Base-by-base conservation (phyloP, 2,113 vertebrate genomes). In the Ardeotis arabs region DNA sequence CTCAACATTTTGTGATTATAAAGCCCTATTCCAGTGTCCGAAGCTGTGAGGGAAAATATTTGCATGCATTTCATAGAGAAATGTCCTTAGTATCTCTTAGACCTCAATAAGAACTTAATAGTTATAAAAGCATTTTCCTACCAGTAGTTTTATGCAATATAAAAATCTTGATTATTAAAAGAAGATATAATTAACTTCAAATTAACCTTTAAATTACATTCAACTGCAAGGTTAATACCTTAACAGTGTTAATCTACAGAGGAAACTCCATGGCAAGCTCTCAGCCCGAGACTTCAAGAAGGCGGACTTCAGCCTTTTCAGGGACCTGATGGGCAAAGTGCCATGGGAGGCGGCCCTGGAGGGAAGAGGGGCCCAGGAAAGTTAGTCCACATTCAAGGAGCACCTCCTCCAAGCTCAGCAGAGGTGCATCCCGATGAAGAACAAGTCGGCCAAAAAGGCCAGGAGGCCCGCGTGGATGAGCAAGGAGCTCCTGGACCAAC, bases 181-280 rank as follows among this genome's bases (percentile, higher is more conserved):
- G 33, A 86, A 93, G 53, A 78, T 90, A 87, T 82, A 94, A 94
- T 97, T 95, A 45, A 83, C n/a, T 78, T 97, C 31, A 95, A 95
- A 88, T 83, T 24, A 73, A 77, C 92, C 87, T 94, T 95, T 75
- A 97, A 95, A 96, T 96, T 91, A 18, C 33, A 80, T 31, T 70
- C n/a, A 94, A 60, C 95, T 94, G 44, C 66, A 97, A 95, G 35
- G 35, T 94, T 90, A 96, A 89, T 35, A 35, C 82, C 91, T 95
- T 93, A 95, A 77, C 28, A 87, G 89, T 96, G 44, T 91, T 95
- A 92, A 35, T 35, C 35, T 35, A 35, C 35, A 35, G 35, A 35
- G 35, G 35, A 35, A 35, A 35, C 35, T 35, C 35, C 35, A 35
- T 35, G 35, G 35, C 35, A 35, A 35, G 35, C 35, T 35, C 35